Evolutionary conservation across 2,113 vertebrate species (phyloP).

Genomic region (Platysternon megacephalum): DNA sequence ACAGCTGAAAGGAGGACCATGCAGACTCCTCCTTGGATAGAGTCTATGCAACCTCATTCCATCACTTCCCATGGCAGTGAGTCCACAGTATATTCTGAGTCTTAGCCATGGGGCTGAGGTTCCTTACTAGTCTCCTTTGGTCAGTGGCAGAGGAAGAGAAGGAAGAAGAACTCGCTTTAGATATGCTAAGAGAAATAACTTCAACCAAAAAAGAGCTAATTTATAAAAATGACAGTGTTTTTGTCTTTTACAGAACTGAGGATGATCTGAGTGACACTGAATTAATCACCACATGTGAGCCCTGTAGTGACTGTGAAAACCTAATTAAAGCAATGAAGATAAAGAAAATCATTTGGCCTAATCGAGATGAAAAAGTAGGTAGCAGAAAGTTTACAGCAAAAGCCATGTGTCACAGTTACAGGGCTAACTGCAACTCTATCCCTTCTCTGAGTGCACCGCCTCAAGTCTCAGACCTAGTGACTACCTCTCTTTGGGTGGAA

Average conservation of each 20-base stretch:
- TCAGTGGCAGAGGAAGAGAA: background rate
- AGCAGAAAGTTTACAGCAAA: background rate
- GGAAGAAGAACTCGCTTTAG: background rate
- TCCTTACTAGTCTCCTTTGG: background rate
- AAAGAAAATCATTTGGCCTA: background rate
- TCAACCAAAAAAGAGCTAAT: background rate
- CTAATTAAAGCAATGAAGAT: background rate
- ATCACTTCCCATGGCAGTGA: background rate
- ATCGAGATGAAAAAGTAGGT: background rate
- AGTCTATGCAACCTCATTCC: background rate
- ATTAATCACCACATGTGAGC: background rate
- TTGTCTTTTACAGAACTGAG: constrained; percentile 2
- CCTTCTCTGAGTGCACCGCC: background rate
- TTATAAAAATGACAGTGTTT: background rate
- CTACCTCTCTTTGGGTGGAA: background rate
- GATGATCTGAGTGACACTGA: background rate
- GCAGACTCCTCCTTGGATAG: background rate
- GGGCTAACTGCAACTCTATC: background rate
- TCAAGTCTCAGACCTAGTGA: background rate
- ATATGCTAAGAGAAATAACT: background rate
- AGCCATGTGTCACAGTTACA: background rate
- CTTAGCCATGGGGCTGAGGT: background rate
- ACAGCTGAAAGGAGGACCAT: background rate
- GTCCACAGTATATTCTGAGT: background rate
- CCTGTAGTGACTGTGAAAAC: background rate